Percentiles rank a stretch among this genome's conserved stretches.
Evolutionary conservation across 2,797 vertebrate genomes (phyloP).

Genomic region (Malacoctenus gilli): DNA sequence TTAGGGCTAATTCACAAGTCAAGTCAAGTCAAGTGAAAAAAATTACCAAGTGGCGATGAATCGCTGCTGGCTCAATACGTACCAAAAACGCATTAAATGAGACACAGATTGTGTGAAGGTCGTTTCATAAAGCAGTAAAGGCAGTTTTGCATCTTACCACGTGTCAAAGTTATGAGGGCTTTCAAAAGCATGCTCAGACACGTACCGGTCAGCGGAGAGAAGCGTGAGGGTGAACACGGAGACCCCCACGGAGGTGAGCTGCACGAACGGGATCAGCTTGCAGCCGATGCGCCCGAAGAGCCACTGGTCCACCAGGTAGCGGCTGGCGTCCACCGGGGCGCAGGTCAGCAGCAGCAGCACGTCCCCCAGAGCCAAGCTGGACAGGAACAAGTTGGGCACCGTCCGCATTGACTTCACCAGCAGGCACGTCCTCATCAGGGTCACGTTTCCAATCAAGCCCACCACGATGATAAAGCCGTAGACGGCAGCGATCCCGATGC

Average conservation of each 20-base stretch:
- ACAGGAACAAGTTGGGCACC: conserved; percentile 93
- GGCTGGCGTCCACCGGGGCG: conserved; percentile 94
- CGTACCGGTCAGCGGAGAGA: conserved; percentile 93
- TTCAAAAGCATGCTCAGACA: too few relatives aligned
- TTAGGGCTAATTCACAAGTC: too few relatives aligned
- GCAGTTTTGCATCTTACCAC: too few relatives aligned
- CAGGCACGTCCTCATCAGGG: conserved; percentile 91
- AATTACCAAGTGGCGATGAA: too few relatives aligned
- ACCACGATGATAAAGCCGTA: conserved; percentile 90
- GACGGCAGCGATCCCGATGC: conserved; percentile 84
- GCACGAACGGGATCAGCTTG: conserved; percentile 95
- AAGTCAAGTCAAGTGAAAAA: neutral
- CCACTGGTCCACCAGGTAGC: conserved; percentile 91
- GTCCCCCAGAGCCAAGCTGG: conserved; percentile 92
- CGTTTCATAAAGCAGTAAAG: too few relatives aligned
- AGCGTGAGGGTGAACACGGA: conserved; percentile 96
- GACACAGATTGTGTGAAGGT: too few relatives aligned
- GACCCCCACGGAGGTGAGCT: conserved; percentile 95
- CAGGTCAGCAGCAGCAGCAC: conserved; percentile 92
- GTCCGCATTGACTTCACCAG: conserved; percentile 89
- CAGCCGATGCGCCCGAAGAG: conserved; percentile 93
- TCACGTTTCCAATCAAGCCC: conserved; percentile 92
- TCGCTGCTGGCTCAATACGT: too few relatives aligned
- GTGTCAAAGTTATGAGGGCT: too few relatives aligned
- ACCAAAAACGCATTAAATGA: too few relatives aligned